Evolutionary conservation across 2,797 vertebrate species (phyloP), one percentile per base, ranked within the genome.

Genomic region (Cyprinella venusta): DNA sequence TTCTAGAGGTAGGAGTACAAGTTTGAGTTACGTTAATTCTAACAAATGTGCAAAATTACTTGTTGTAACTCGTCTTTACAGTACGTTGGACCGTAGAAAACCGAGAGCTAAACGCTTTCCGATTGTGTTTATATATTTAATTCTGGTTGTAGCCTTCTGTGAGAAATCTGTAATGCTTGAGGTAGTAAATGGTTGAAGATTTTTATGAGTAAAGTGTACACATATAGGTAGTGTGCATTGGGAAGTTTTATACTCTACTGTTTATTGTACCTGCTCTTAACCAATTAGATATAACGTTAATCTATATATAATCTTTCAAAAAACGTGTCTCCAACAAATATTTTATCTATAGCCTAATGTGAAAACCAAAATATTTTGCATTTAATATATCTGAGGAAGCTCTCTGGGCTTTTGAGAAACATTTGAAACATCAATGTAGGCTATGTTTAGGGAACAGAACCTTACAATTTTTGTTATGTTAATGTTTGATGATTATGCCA

Each of bases 1-100:
- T 99, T 88, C 89, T 99, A 87, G 88, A 97, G 97, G 98, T 99
- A 94, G 92, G 94, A 16, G 5, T 52, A 69, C 24, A 9, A 54
- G 30, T 52, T 48, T 33, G 30, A 16, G 12, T 45, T 19, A 7
- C 24, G 10, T 64, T 5, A 52, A 5, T 74, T 81, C 18, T 16
- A 16, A 54, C 12, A 72, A 56, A 76, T 59, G 24, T 45, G 8
- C 16, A 4, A 61, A 48, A 30, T 26, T 21, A 77, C 16, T 8
- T 61, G 75, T 77, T 64, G 52, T 5, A 56, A 40, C 72, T 75
- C 0, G 52, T 75, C 33, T n/a, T 56, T 30, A 30, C 26, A n/a
- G 26, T 2, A n/a, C 10, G 59, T 19, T 61, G 40, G 56, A 63
- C 16, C 6, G 75, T 12, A 26, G 40, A 38, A 63, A 19, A 24